Evolutionary conservation across 2,113 vertebrate genomes (phyloP).

Genomic region (Phalacrocorax pelagicus): DNA sequence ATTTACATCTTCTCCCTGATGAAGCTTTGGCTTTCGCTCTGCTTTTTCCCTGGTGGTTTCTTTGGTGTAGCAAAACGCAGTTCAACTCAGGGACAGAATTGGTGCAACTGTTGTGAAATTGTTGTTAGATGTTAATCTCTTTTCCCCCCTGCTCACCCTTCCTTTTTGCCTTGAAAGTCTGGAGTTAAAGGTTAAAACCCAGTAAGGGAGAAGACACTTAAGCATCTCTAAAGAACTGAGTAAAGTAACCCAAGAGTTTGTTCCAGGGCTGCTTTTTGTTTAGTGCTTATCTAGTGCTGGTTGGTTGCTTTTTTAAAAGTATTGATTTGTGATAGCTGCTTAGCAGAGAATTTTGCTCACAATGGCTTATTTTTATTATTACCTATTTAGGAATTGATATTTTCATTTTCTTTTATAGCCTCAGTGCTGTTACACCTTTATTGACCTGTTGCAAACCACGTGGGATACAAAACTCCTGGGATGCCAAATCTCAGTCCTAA

Average conservation of each 20-base stretch:
- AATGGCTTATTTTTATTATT: background rate
- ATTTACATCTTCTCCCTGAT: background rate
- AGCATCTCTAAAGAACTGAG: background rate
- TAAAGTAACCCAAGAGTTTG: background rate
- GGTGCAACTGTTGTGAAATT: background rate
- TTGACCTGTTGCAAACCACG: background rate
- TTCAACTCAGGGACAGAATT: background rate
- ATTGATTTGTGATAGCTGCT: background rate
- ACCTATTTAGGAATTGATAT: background rate
- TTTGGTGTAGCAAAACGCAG: background rate
- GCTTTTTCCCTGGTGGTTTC: background rate
- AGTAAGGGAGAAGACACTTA: background rate
- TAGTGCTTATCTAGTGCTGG: background rate
- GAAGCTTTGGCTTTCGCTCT: background rate
- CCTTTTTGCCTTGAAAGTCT: background rate
- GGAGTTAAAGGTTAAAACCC: background rate
- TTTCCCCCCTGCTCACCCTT: accelerated
- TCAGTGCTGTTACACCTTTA: background rate
- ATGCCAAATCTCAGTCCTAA: background rate
- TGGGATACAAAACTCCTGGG: background rate
- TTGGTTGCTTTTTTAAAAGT: background rate
- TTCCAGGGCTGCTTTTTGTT: background rate
- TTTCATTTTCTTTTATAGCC: background rate
- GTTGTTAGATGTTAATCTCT: background rate
- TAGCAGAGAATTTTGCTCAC: background rate